Percentiles rank a stretch among this genome's conserved stretches.
Conservation (phyloP, 1,140 invertebrate genomes). For the Orussus abietinus region DNA sequence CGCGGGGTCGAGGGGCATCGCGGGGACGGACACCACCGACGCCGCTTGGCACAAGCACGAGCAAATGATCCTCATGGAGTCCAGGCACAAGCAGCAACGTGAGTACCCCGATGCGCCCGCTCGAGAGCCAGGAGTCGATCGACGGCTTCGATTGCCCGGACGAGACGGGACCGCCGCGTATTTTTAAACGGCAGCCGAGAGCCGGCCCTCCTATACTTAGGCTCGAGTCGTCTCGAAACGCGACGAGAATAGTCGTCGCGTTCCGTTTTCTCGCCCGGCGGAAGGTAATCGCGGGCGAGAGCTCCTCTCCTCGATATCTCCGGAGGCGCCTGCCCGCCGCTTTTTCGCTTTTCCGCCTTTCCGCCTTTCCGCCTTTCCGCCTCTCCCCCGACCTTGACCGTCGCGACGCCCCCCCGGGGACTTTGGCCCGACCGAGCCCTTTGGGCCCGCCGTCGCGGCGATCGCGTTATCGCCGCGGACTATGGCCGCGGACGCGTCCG, state of each 20-base stretch:
- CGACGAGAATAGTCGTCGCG: slow-evolving; percentile 21
- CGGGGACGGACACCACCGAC: slow-evolving; percentile 50
- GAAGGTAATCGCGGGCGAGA: no score
- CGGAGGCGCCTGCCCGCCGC: slow-evolving; percentile 7
- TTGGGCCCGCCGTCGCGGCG: no score
- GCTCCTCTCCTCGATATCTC: slow-evolving; percentile 4
- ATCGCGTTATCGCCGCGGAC: no score
- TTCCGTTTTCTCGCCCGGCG: slow-evolving; percentile 1
- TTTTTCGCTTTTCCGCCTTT: slow-evolving; percentile 11
- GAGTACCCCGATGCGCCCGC: slow-evolving; percentile 21
- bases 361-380: slow-evolving; percentile 15
- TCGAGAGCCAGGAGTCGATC: slow-evolving; percentile 3
- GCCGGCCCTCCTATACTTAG: slow-evolving; percentile 34
- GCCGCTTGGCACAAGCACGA: slow-evolving; percentile 52
- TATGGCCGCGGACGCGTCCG: no score
- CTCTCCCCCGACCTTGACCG: slow-evolving; percentile 16
- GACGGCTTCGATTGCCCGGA: neutral
- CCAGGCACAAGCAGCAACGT: slow-evolving; percentile 51
- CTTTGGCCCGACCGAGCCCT: no score
- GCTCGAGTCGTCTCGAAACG: slow-evolving; percentile 18
- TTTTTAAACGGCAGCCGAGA: slow-evolving; percentile 32
- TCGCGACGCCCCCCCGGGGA: slow-evolving; percentile 4
- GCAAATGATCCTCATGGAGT: slow-evolving; percentile 52
- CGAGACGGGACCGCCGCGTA: slow-evolving; percentile 15
- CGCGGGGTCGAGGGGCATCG: slow-evolving; percentile 31